These are phyloP conservation scores for Trididemnum nubilum DNA, from an alignment of 23 tunicate genomes.

Conservation along the genomic window DNA sequence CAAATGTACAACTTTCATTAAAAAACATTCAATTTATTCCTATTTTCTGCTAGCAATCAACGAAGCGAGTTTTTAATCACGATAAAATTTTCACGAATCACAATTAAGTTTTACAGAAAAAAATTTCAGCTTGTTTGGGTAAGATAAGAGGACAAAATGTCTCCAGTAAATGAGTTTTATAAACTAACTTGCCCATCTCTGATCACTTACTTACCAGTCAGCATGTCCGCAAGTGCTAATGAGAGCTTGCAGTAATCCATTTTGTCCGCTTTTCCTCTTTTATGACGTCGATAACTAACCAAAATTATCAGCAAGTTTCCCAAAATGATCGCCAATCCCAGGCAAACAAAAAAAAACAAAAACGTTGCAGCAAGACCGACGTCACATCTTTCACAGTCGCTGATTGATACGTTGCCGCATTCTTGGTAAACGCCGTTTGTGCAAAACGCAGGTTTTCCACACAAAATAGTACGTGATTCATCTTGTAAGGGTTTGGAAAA, in stretches of 20 bases:
- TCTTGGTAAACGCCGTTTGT: not conserved
- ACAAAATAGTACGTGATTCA: no score
- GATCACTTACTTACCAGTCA: conserved; percentile 40
- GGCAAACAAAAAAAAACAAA: conserved; percentile 8
- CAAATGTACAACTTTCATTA: no score
- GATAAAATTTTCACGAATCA: no score
- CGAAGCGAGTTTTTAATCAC: no score
- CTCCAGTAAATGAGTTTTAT: no score
- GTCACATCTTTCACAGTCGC: conserved; percentile 28
- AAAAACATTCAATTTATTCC: no score
- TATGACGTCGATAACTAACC: conserved; percentile 20
- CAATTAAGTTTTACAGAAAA: no score
- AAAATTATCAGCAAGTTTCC: conserved; percentile 26
- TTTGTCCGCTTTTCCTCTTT: conserved; percentile 15
- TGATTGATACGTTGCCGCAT: conserved; percentile 13
- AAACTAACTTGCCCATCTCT: no score
- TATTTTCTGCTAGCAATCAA: no score
- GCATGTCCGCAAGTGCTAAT: conserved; percentile 45
- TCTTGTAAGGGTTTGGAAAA: no score
- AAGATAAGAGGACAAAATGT: no score
- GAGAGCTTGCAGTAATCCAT: conserved; percentile 44
- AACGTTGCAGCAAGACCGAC: conserved; percentile 18
- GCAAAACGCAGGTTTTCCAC: conserved; percentile 19
- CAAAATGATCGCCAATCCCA: conserved; percentile 44
- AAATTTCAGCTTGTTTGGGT: no score